A percentile compares a stretch with the other conserved stretches of the same genome.
phyloP scores from a whole-genome alignment of 2,797 vertebrate species.

The Myotis daubentonii region DNA sequence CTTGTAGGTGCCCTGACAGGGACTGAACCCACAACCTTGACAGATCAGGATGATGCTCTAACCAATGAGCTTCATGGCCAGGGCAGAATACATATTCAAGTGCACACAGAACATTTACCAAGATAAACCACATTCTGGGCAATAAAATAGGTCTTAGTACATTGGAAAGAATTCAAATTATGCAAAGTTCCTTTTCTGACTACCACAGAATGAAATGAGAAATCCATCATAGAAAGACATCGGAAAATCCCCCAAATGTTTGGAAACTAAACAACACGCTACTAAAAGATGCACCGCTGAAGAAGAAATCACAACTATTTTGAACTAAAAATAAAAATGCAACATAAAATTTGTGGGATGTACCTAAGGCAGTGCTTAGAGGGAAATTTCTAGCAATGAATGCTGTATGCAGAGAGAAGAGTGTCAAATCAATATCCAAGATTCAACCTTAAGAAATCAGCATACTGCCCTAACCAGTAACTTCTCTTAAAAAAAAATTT shows the following conservation, averaged over 20 bases:
- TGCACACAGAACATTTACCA: not conserved
- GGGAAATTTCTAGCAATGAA: not conserved
- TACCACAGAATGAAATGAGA: not conserved
- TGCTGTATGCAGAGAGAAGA: not conserved
- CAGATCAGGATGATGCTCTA: too few species aligned
- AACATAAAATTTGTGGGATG: not conserved
- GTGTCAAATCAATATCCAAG: not conserved
- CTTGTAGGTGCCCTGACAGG: not conserved
- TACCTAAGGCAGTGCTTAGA: not conserved
- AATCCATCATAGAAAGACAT: not conserved
- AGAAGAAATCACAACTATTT: not conserved
- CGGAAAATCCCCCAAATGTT: not conserved
- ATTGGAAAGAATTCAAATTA: not conserved
- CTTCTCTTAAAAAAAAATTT: too few species aligned
- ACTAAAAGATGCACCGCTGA: not conserved
- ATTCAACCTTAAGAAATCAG: not conserved
- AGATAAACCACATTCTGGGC: not conserved
- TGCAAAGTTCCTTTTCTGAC: not conserved
- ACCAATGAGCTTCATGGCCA: not conserved
- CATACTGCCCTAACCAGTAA: too few species aligned
- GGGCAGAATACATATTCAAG: not conserved
- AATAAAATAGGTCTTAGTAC: not conserved
- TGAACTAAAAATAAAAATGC: constrained; percentile 3
- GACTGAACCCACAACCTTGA: not conserved
- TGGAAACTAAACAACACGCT: not conserved